Evolutionary conservation across 2,113 vertebrate species (phyloP), one percentile per base, ranked within the genome.

Genomic region (Baryphthengus martii): DNA sequence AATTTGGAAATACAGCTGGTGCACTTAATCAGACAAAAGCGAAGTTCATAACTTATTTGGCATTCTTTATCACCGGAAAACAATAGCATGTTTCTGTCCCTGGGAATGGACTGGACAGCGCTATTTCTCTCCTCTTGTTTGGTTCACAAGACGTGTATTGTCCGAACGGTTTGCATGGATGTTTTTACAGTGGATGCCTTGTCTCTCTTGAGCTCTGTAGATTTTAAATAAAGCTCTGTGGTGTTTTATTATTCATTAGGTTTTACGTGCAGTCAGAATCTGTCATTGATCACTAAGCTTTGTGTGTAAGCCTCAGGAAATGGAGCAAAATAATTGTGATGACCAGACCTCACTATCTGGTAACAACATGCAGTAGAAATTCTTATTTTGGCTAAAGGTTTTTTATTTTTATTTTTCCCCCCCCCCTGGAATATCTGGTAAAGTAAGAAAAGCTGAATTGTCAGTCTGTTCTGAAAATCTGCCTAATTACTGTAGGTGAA

Each of bases 81-180:
- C 91, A 95, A 94, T 90, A 80, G 61, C 73, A 66, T 88, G 88
- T 56, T 83, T 91, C 94, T 75, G 94, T 70, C 67, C 73, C 61
- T 92, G 75, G 37, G 74, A 95, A 96, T 89, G 62, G 81, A 85
- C 94, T 95, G 73, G 39, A 52, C 61, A 86, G 56, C 67, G 95
- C 83, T 93, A 15, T 72, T 92, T 94, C 53, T 96, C 78, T 79
- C 67, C 68, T 95, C 61, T 91, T 92, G 75, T 95, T 95, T 79
- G 47, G 45, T 56, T 91, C 68, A 97, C 95, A 97, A 86, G 96
- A 19, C 42, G 20, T 7, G 19, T 59, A 88, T 95, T 97, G 95
- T 97, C 71, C 88, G 47, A 76, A 35, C 33, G 37, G 11, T 88
- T 40, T 90, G 67, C 63, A 49, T 85, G 73, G 56, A 75, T 89